Evolutionary conservation across 2,888 invertebrate genomes (phyloP), one percentile per base, ranked within the genome.

Genomic region (Anodontia alba): DNA sequence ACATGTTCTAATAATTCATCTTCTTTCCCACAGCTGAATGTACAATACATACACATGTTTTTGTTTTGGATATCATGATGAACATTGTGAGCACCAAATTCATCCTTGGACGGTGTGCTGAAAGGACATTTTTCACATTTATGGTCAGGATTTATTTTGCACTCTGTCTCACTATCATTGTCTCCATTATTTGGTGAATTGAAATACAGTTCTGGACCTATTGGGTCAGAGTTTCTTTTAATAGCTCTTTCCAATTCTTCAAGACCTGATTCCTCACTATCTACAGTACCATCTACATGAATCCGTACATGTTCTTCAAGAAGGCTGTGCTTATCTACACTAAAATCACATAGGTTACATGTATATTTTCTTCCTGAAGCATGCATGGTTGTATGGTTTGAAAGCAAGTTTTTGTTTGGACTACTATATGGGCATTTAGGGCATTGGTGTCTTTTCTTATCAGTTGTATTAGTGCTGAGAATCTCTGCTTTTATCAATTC

Each of bases 101-200:
- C 86, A 70, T 87, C 87, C 31, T 88, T 87, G 0, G 89, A 90
- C 1, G 88, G 79, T 17, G 92, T 89, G 69, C 88, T 89, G 80
- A 87, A 93, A 20, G 92, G 92, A 83, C 92, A 92, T 26, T 91
- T 84, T n/a, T 91, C 90, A 82, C 92, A 93, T 49, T 89, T 91
- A 43, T 88, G 83, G 42, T 91, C 88, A 54, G 78, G 73, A 46
- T 83, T 77, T 42, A 72, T 78, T 7, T 77, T 80, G 17, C 84
- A 83, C 31, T 79, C 84, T 33, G 74, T 81, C 26, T 83, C 87
- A 66, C 80, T 80, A 31, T 88, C 88, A n/a, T 77, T 72, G 15
- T 88, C 88, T 33, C 73, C 75, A 2, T 66, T 15, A 36, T 67
- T 81, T 57, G 82, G 72, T 0, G 81, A 83, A 42, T 76, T 88